A percentile compares a stretch with the other conserved stretches of the same genome.
phyloP scores from a whole-genome alignment of 1,140 invertebrate genomes.

The Pemphigus obesinymphae region DNA sequence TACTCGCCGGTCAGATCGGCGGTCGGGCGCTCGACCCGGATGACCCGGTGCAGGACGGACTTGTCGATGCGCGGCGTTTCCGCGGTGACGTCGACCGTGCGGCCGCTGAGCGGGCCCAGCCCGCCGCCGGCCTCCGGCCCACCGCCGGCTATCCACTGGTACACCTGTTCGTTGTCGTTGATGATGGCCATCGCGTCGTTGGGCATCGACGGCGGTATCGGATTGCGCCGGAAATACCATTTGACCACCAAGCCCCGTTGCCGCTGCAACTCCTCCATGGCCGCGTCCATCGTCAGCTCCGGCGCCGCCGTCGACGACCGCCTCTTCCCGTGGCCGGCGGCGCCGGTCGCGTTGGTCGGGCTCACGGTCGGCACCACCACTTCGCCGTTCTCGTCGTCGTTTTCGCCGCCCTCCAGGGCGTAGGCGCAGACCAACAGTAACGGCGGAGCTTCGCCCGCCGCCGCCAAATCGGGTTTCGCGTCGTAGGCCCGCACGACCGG shows the following conservation, averaged over 20 bases:
- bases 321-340: neutral
- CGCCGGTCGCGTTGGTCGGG: neutral
- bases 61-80: neutral
- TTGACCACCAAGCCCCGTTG: conserved; percentile 5
- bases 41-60: neutral
- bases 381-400: conserved; percentile 1
- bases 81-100: neutral
- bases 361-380: neutral
- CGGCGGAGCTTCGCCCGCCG: neutral
- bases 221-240: conserved; percentile 15
- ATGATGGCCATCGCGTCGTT: neutral
- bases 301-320: neutral
- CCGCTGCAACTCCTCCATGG: neutral
- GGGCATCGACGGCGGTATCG: neutral
- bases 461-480: neutral
- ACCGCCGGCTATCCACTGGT: conserved; percentile 26
- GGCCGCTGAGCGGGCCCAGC: neutral
- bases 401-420: conserved; percentile 5
- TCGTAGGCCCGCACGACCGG: neutral
- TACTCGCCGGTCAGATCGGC: conserved; percentile 28
- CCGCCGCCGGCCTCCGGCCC: neutral
- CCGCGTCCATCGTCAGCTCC: neutral
- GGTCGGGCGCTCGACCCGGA: neutral
- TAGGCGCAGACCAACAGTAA: conserved; percentile 4
- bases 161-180: conserved; percentile 18